Evolutionary conservation across 1,140 invertebrate genomes (phyloP).

Genomic region (Trichonephila clavipes): DNA sequence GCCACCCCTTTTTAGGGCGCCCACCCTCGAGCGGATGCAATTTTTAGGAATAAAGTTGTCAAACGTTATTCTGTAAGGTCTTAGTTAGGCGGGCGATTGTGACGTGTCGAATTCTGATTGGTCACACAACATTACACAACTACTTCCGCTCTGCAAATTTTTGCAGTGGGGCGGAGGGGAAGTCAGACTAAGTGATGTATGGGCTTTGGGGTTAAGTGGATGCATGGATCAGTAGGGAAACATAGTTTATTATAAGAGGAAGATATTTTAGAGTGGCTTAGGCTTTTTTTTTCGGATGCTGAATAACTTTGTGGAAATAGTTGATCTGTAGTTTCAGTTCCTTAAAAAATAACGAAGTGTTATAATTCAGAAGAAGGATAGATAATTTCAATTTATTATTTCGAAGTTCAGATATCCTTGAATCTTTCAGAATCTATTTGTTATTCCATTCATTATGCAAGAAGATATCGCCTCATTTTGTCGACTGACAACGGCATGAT

Average conservation of each 20-base stretch:
- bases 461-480: too few relatives aligned
- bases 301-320: too few relatives aligned
- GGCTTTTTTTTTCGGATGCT: background rate
- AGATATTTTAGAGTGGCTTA: background rate
- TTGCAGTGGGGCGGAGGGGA: background rate
- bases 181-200: constrained; percentile 34
- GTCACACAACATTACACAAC: constrained; percentile 7
- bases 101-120: constrained; percentile 48
- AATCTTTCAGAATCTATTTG: too few relatives aligned
- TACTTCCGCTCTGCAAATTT: background rate
- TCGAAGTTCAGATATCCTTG: too few relatives aligned
- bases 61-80: constrained; percentile 36
- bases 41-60: constrained; percentile 59
- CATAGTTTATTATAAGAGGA: background rate
- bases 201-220: constrained; percentile 64
- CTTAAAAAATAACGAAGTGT: too few relatives aligned
- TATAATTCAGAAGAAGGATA: too few relatives aligned
- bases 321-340: too few relatives aligned
- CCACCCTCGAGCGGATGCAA: background rate
- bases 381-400: too few relatives aligned
- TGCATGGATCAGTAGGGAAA: constrained; percentile 37
- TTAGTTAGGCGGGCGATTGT: constrained; percentile 19
- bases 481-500: too few relatives aligned
- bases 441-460: too few relatives aligned
- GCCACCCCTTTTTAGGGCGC: constrained; percentile 16